Evolutionary conservation across 2,797 vertebrate species (phyloP).

Genomic region (Peromyscus attwateri): DNA sequence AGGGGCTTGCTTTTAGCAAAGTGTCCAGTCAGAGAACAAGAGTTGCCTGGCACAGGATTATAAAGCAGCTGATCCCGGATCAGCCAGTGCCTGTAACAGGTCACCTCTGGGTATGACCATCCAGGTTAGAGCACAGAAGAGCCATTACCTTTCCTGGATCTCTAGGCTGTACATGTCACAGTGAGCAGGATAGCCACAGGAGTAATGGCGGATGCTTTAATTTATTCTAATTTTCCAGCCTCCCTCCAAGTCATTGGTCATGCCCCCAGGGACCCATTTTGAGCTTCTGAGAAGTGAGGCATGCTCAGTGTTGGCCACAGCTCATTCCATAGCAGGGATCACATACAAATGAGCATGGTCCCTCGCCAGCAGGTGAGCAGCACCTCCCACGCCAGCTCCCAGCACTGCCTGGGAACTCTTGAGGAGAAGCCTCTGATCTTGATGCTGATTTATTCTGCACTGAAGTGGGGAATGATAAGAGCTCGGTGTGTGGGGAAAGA

Average conservation of each 20-base stretch:
- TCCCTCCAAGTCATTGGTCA: background rate
- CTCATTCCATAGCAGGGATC: background rate
- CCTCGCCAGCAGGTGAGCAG: background rate
- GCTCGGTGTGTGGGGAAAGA: background rate
- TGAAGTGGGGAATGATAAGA: background rate
- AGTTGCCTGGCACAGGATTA: background rate
- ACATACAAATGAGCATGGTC: background rate
- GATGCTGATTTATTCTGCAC: background rate
- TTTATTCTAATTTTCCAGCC: background rate
- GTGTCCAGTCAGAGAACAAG: background rate
- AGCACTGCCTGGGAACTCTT: background rate
- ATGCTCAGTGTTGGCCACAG: rapidly evolving
- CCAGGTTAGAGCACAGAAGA: background rate
- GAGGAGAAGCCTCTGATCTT: conserved; percentile 3
- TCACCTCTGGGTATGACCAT: background rate
- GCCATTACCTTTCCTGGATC: background rate
- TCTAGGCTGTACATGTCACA: background rate
- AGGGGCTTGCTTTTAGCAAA: background rate
- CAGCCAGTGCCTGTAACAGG: rapidly evolving
- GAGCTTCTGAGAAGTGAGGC: background rate
- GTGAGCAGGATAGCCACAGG: background rate
- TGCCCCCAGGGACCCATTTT: background rate
- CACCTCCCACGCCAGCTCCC: rapidly evolving
- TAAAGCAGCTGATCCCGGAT: background rate
- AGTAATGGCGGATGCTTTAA: background rate